phyloP scores from a whole-genome alignment of 2,797 vertebrate genomes.

The Tolypeutes matacus region DNA sequence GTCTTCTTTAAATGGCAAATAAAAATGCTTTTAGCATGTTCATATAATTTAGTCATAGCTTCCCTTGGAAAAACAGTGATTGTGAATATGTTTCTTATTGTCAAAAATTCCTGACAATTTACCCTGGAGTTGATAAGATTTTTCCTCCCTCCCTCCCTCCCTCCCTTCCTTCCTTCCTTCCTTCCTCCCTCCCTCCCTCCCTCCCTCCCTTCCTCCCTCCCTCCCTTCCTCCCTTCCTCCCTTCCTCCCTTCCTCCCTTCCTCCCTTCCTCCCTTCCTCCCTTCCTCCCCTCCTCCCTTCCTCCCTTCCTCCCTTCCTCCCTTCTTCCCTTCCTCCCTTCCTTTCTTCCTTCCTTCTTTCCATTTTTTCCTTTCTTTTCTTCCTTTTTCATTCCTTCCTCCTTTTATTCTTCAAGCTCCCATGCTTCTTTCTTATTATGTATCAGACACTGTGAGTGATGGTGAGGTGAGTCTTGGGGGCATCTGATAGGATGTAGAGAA shows the following conservation, averaged over 20 bases:
- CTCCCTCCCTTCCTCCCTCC: not conserved
- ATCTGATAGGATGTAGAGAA: not conserved
- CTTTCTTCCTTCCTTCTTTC: not conserved
- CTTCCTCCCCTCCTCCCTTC: fast-evolving
- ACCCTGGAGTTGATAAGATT: not conserved
- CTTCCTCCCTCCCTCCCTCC: fast-evolving
- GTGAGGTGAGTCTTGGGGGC: not conserved
- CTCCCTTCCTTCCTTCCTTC: not conserved
- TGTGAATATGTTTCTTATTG: not conserved
- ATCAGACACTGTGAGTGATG: not conserved
- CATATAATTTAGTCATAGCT: not conserved
- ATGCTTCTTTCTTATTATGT: fast-evolving
- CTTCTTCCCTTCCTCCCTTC: fast-evolving
- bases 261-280: not conserved
- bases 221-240: fast-evolving
- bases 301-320: not conserved
- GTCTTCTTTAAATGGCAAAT: not conserved
- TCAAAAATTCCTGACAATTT: not conserved
- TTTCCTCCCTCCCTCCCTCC: not conserved
- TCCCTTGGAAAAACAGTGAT: not conserved
- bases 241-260: fast-evolving
- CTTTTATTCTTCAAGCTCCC: not conserved
- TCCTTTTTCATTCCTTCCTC: not conserved
- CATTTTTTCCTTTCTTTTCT: not conserved
- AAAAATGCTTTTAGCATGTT: not conserved